These are phyloP conservation scores for Aporophyla nigra DNA, from an alignment of 2,888 invertebrate genomes.

Conservation along the genomic window DNA sequence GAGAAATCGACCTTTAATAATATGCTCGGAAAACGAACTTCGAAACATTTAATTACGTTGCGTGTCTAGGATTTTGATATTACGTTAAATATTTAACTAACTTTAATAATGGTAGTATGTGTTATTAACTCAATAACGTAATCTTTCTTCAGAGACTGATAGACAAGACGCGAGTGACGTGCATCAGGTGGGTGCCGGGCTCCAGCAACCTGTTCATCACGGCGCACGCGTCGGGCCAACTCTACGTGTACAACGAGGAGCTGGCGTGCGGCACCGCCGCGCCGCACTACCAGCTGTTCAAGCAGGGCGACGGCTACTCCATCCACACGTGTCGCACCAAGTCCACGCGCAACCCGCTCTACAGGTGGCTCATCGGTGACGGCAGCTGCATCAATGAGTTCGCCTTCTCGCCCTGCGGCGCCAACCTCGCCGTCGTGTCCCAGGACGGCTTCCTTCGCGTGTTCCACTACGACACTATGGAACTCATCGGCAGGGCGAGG, in stretches of 20 bases:
- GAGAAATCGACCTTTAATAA: conserved; percentile 21
- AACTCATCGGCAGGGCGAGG: conserved; percentile 97
- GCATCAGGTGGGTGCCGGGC: conserved; percentile 99
- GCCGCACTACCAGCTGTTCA: conserved; percentile 98
- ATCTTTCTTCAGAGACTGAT: conserved; percentile 93
- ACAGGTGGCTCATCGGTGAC: conserved; percentile 95
- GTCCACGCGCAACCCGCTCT: conserved; percentile 98
- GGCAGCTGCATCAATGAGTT: conserved; percentile 98
- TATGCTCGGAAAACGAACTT: conserved; percentile 11
- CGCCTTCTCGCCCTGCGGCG: conserved; percentile 98
- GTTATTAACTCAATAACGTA: background rate
- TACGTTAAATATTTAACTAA: background rate
- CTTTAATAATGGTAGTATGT: background rate
- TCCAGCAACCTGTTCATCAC: conserved; percentile 98
- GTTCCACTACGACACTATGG: conserved; percentile 99
- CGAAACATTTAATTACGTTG: conserved; percentile 29
- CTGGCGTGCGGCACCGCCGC: conserved; percentile 96
- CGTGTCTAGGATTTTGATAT: conserved; percentile 23
- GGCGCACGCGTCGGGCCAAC: conserved; percentile 98
- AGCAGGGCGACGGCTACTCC: conserved; percentile 98
- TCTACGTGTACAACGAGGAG: conserved; percentile 99
- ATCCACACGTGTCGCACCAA: conserved; percentile 99
- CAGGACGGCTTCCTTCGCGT: conserved; percentile 98
- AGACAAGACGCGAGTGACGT: conserved; percentile 98
- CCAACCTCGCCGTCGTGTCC: conserved; percentile 97